A percentile compares a stretch with the other conserved stretches of the same genome.
phyloP scores from a whole-genome alignment of 2,888 invertebrate species.

The Cepaea hortensis region DNA sequence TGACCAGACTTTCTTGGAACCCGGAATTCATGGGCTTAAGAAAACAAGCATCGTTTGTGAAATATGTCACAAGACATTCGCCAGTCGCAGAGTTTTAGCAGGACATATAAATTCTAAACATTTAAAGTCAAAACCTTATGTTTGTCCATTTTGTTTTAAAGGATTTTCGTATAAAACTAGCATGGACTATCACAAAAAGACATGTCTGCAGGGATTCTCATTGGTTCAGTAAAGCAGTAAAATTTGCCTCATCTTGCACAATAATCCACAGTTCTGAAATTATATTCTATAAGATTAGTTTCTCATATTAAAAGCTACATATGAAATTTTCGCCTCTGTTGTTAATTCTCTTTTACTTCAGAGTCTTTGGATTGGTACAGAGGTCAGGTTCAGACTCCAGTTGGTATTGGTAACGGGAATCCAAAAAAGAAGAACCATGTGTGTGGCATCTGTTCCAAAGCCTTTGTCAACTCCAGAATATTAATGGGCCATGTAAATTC shows the following conservation, averaged over 20 bases:
- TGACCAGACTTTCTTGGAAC: constrained; percentile 26
- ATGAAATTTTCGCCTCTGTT: constrained; percentile 19
- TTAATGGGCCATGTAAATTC: constrained; percentile 46
- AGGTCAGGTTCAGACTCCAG: constrained; percentile 20
- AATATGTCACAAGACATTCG: constrained; percentile 46
- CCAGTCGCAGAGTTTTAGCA: constrained; percentile 42
- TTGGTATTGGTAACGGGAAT: constrained; percentile 25
- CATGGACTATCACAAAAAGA: constrained; percentile 46
- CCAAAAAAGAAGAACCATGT: constrained; percentile 43
- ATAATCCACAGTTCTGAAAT: neutral
- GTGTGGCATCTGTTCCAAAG: constrained; percentile 45
- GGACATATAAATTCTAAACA: constrained; percentile 51
- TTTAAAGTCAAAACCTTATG: constrained; percentile 47
- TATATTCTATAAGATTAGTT: neutral
- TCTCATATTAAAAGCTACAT: neutral
- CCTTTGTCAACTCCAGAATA: constrained; percentile 45
- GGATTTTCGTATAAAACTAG: constrained; percentile 51
- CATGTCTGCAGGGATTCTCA: constrained; percentile 21
- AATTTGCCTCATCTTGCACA: neutral
- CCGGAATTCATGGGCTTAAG: constrained; percentile 36
- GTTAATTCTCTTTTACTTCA: constrained; percentile 38
- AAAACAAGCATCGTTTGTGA: constrained; percentile 46
- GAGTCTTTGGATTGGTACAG: constrained; percentile 37
- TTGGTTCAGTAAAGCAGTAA: constrained; percentile 15
- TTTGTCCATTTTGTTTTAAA: constrained; percentile 44